Evolutionary conservation across 2,113 vertebrate species (phyloP).

Genomic region (Eubucco bourcierii): DNA sequence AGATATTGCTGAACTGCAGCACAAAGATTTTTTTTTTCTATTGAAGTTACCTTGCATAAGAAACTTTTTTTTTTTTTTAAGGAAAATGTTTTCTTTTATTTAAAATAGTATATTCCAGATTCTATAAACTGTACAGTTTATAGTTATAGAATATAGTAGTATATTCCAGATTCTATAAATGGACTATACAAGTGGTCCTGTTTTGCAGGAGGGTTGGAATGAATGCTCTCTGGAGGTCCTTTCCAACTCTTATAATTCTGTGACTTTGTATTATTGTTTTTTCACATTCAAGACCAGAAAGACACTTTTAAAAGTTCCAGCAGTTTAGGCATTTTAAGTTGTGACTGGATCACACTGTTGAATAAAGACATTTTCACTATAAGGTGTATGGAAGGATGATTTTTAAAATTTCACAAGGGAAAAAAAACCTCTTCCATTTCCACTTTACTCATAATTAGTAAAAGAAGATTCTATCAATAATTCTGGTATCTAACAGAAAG

Average conservation of each 20-base stretch:
- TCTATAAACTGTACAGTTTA: too few relatives aligned
- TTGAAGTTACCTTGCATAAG: neutral
- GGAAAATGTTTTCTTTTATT: neutral
- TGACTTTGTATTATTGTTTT: too few relatives aligned
- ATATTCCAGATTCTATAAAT: neutral
- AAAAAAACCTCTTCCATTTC: neutral
- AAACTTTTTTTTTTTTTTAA: neutral
- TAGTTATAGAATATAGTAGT: too few relatives aligned
- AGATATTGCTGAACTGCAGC: neutral
- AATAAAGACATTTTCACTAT: neutral
- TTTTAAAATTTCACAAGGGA: neutral
- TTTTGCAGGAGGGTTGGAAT: too few relatives aligned
- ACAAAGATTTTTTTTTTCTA: neutral
- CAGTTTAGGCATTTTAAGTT: neutral
- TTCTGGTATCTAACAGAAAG: neutral
- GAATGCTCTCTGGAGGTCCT: too few relatives aligned
- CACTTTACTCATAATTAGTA: neutral
- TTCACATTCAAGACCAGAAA: neutral
- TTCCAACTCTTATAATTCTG: too few relatives aligned
- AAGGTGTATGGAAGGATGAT: neutral
- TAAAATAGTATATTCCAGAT: neutral
- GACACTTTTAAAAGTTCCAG: neutral
- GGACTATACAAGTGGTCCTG: neutral
- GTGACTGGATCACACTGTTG: fast-evolving
- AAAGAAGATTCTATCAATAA: neutral